Base-by-base conservation (phyloP, 2,888 invertebrate genomes). In the Ellobium chinense region DNA sequence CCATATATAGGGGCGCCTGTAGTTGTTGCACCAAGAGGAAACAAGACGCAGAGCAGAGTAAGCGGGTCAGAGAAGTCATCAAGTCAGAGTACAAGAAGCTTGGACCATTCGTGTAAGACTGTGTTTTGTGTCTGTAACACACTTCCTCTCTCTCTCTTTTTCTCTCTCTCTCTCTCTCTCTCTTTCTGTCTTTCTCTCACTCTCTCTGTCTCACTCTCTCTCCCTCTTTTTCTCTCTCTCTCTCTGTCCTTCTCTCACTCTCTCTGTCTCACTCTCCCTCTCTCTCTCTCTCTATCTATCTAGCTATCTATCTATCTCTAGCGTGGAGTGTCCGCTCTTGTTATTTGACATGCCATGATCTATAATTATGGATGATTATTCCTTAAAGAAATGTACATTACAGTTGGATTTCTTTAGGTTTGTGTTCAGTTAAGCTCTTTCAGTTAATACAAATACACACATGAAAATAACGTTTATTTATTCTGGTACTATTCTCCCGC, bases 51-150 rank as follows among this genome's bases (percentile, higher is more conserved):
- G 21, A 78, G 9, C 24, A 54, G 0, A 24, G 58, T 24, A 39
- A 46, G 2, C n/a, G 78, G 14, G 69, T 82, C 24, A 58, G 34
- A 27, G 27, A 34, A 7, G 36, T 72, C n/a, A 73, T 82, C 27
- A 54, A 29, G 1, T 37, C 63, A 2, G 82, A 82, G 37, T 82
- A 80, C 76, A 63, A 27, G 37, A 79, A 76, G 24, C 76, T 82
- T 29, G 82, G 82, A 24, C 82, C 82, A 18, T 1, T 82, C 18
- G 56, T 70, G 82, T 82, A 31, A 82, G 82, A 76, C 29, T 24
- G 9, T n/a, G 31, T 4, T 12, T 29, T 65, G 29, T 29, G 29
- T 12, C 34, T n/a, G n/a, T n/a, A 21, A 21, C 60, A 9, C 7
- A 18, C 46, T 46, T 46, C 18, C 18, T 18, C 7, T 46, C 69